Percentiles rank a stretch among this genome's conserved stretches.
phyloP scores from a whole-genome alignment of 2,888 invertebrate genomes.

The Hyposoter didymator region DNA sequence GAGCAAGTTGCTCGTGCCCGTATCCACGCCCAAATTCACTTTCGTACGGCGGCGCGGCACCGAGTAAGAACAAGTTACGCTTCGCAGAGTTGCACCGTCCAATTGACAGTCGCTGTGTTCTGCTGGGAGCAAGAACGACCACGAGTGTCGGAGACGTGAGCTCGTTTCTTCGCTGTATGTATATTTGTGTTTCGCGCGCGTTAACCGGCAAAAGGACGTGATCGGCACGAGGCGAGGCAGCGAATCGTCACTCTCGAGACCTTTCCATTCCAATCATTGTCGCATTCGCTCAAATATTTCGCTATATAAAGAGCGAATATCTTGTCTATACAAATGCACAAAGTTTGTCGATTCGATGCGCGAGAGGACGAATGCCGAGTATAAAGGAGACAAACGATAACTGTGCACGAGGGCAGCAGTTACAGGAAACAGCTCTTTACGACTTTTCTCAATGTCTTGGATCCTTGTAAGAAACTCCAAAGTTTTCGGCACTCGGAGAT shows the following conservation, averaged over 20 bases:
- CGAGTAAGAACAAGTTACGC: background rate
- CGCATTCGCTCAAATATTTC: background rate
- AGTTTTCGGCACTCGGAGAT: conserved; percentile 13
- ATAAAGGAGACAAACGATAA: background rate
- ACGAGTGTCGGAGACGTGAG: conserved; percentile 10
- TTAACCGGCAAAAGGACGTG: background rate
- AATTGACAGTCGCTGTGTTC: conserved; percentile 19
- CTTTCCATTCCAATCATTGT: background rate
- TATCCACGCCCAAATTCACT: background rate
- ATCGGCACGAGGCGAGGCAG: background rate
- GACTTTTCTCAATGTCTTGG: background rate
- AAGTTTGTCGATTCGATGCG: conserved; percentile 1
- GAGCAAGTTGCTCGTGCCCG: conserved; percentile 10
- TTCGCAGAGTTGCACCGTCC: background rate
- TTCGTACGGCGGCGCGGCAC: background rate
- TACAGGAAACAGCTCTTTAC: conserved; percentile 12
- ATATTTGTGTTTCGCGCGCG: background rate
- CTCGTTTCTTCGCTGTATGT: background rate
- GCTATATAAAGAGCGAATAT: background rate
- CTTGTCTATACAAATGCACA: background rate
- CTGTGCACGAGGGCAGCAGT: background rate
- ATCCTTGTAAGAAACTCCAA: background rate
- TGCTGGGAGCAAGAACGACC: conserved; percentile 6
- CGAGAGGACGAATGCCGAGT: background rate
- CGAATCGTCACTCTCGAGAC: background rate